These are phyloP conservation scores for Sitophilus oryzae DNA, from an alignment of 1,140 invertebrate genomes.

Conservation along the genomic window DNA sequence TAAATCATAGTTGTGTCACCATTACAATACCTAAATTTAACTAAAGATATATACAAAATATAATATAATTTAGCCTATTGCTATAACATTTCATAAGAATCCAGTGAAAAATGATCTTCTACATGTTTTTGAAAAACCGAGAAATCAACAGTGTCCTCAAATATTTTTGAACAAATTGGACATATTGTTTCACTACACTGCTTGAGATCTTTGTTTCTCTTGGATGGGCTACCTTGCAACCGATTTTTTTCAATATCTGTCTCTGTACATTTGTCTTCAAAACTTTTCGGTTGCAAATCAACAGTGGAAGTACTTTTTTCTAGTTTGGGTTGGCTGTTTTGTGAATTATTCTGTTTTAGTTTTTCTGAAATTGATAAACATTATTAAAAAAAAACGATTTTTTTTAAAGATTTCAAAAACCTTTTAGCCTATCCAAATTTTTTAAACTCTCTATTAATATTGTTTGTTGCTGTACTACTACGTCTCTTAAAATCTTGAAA, in stretches of 20 bases:
- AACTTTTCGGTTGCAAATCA: conserved; percentile 26
- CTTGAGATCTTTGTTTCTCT: conserved; percentile 10
- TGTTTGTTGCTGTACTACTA: conserved; percentile 57
- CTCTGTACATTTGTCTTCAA: conserved; percentile 26
- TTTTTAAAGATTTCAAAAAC: conserved; percentile 6
- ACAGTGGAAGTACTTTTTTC: conserved; percentile 31
- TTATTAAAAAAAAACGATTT: not conserved
- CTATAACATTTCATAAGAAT: conserved; percentile 26
- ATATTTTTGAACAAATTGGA: conserved; percentile 50
- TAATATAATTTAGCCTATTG: not conserved
- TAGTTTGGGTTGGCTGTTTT: conserved; percentile 23
- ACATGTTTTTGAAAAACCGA: conserved; percentile 50
- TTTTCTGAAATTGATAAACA: conserved; percentile 24
- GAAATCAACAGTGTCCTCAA: conserved; percentile 45
- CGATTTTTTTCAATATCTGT: conserved; percentile 16
- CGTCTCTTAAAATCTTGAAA: conserved; percentile 56
- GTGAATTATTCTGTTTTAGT: conserved; percentile 30
- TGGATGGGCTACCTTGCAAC: not conserved
- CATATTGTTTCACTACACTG: conserved; percentile 48
- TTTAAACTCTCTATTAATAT: conserved; percentile 51
- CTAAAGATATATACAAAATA: not conserved
- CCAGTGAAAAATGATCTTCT: conserved; percentile 47
- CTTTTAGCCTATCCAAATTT: conserved; percentile 29
- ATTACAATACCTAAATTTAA: no score
- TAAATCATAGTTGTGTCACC: no score